Conservation (phyloP, 2,888 invertebrate species). For the Apamea sordens region DNA sequence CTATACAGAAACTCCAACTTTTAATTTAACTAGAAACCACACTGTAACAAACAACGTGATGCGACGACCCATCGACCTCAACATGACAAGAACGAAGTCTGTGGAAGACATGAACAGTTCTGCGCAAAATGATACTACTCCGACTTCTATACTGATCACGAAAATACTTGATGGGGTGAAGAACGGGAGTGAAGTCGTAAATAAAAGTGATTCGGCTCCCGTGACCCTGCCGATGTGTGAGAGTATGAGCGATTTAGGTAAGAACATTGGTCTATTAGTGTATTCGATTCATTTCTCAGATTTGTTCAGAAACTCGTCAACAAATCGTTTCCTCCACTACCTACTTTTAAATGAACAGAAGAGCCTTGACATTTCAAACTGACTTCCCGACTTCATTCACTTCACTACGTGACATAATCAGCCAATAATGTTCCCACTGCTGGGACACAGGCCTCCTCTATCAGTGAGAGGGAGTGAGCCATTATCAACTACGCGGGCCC, state of each 20-base stretch:
- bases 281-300: neutral
- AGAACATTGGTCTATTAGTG: slow-evolving; percentile 62
- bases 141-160: slow-evolving; percentile 74
- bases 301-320: neutral
- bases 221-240: slow-evolving; percentile 89
- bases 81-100: slow-evolving; percentile 35
- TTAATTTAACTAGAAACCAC: slow-evolving; percentile 59
- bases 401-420: neutral
- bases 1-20: slow-evolving; percentile 32
- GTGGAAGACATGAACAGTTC: slow-evolving; percentile 68
- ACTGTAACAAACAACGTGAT: slow-evolving; percentile 1
- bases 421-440: no score
- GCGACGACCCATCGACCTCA: slow-evolving; percentile 13
- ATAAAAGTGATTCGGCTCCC: slow-evolving; percentile 72
- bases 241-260: slow-evolving; percentile 91
- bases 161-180: slow-evolving; percentile 79
- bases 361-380: neutral
- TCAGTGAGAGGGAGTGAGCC: neutral
- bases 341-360: no score
- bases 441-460: neutral
- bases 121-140: slow-evolving; percentile 53
- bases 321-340: neutral
- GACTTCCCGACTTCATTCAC: neutral
- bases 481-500: neutral
- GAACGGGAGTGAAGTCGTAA: slow-evolving; percentile 79